Percentiles rank a stretch among this genome's conserved stretches.
phyloP scores from a whole-genome alignment of 1,140 invertebrate species.

The Pissodes strobi region DNA sequence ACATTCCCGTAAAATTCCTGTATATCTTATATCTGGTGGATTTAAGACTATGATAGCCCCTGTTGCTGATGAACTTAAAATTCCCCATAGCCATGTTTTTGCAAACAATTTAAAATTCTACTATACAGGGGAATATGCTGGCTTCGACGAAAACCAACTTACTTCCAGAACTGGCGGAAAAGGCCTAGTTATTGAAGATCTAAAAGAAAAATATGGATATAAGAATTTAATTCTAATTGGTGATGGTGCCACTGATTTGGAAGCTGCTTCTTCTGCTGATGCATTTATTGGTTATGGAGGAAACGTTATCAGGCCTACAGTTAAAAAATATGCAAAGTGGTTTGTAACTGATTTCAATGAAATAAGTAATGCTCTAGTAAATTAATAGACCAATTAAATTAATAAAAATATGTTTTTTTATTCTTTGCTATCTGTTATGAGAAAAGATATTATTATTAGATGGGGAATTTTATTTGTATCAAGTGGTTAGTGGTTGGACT shows the following conservation, averaged over 20 bases:
- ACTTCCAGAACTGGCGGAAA: conserved; percentile 91
- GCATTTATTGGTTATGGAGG: conserved; percentile 93
- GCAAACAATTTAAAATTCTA: conserved; percentile 93
- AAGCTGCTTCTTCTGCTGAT: conserved; percentile 92
- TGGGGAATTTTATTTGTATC: too few species aligned
- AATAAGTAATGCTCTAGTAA: conserved; percentile 64
- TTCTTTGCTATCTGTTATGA: not conserved
- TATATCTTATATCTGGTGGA: conserved; percentile 94
- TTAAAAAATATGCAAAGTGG: conserved; percentile 82
- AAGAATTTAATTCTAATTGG: conserved; percentile 88
- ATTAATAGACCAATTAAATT: conserved; percentile 11
- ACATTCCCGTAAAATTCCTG: conserved; percentile 72
- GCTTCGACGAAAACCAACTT: conserved; percentile 88
- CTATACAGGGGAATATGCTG: conserved; percentile 87
- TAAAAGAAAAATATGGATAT: conserved; percentile 80
- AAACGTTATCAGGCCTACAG: conserved; percentile 85
- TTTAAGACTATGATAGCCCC: conserved; percentile 88
- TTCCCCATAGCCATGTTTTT: conserved; percentile 80
- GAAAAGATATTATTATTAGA: not conserved
- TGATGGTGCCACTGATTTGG: conserved; percentile 94
- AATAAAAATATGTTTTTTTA: not conserved
- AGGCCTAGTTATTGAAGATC: conserved; percentile 75
- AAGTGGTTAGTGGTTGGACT: too few species aligned
- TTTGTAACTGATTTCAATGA: conserved; percentile 90
- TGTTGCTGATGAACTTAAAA: conserved; percentile 79